Evolutionary conservation across 1,140 invertebrate species (phyloP), one percentile per base, ranked within the genome.

Genomic region (Drosophila rhopaloa): DNA sequence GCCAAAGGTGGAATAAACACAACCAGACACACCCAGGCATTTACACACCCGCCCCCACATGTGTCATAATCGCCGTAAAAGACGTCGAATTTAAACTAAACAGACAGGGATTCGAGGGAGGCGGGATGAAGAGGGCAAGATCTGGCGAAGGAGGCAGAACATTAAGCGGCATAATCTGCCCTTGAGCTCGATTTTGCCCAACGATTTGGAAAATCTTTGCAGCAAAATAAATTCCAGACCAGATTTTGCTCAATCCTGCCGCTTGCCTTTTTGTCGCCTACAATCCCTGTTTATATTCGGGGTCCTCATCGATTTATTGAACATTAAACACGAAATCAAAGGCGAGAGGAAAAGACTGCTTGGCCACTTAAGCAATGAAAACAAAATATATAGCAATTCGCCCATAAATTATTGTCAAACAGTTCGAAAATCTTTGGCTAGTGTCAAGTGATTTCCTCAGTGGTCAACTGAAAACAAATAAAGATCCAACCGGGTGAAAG

Each of bases 41-140:
- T 19, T 32, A 50, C 54, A 44, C 54, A 38, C 56, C 35, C 51
- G 8, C 40, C 37, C 27, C 24, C 13, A 60, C 73, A 77, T 88
- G 84, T 82, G 84, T 83, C 84, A 88, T 88, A 88, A 88, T 88
- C 84, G 89, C 60, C 71, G 81, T 77, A 80, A 83, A 74, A 79
- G 83, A 88, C 84, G 80, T 89, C 66, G 72, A 88, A 66, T 77
- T 88, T 88, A 88, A 88, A 83, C 84, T 76, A 80, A 88, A 75
- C 84, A 86, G 83, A 88, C 80, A 71, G 46, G 62, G 63, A 59
- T 68, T 82, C 13, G 40, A n/a, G 14, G 43, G 4, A 32, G 32
- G 19, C 44, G 13, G 58, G 16, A 29, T 13, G 27, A 14, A 5
- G 41, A 32, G 4, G 27, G 14, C 4, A 10, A 32, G 29, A 16